Evolutionary conservation across 2,888 invertebrate species (phyloP).

Genomic region (Drosophila limbata): DNA sequence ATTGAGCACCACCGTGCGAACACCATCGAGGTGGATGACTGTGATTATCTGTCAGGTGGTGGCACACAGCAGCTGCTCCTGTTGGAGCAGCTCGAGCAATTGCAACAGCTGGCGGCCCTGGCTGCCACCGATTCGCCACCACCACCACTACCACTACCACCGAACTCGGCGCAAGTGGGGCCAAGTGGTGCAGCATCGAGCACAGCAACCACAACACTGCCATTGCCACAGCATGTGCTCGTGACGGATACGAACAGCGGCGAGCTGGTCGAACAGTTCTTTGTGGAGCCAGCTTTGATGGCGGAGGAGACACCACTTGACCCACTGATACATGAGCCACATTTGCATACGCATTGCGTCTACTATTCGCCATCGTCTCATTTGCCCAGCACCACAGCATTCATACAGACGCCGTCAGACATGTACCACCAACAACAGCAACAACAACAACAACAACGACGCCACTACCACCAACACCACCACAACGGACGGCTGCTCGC

Average conservation of each 20-base stretch:
- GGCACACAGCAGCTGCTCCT: constrained; percentile 78
- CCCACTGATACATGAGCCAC: constrained; percentile 54
- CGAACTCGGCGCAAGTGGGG: constrained; percentile 62
- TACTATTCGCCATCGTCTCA: constrained; percentile 79
- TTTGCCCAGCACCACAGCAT: constrained; percentile 50
- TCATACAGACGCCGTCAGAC: constrained; percentile 69
- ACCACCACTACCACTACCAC: constrained; percentile 52
- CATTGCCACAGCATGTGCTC: constrained; percentile 75
- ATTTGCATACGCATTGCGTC: constrained; percentile 82
- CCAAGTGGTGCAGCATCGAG: constrained; percentile 23
- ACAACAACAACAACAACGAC: constrained; percentile 17
- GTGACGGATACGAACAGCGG: constrained; percentile 81
- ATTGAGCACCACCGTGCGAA: constrained; percentile 83
- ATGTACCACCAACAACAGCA: constrained; percentile 62
- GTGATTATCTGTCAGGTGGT: constrained; percentile 76
- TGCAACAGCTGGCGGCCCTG: constrained; percentile 81
- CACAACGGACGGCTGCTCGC: constrained; percentile 77
- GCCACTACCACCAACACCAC: constrained; percentile 31
- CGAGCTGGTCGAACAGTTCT: constrained; percentile 76
- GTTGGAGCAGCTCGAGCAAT: constrained; percentile 82
- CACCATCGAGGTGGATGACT: constrained; percentile 84
- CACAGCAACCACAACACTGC: constrained; percentile 52
- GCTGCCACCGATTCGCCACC: constrained; percentile 82
- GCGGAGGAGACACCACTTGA: constrained; percentile 61
- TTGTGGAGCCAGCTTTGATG: constrained; percentile 74